These are phyloP conservation scores for Chrysemys picta DNA, from an alignment of 2,113 vertebrate genomes.

Conservation along the genomic window DNA sequence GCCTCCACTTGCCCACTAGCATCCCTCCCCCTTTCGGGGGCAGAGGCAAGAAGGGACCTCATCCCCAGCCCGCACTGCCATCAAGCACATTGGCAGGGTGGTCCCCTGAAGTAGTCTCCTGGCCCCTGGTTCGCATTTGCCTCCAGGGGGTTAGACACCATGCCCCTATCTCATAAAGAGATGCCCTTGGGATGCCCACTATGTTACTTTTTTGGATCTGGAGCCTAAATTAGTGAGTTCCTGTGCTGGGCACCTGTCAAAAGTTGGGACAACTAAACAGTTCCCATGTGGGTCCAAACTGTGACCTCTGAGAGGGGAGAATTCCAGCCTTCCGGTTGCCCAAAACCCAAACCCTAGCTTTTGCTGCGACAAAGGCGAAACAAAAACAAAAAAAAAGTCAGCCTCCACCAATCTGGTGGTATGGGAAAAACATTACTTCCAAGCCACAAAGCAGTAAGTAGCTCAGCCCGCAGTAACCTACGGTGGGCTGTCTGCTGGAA, in stretches of 20 bases:
- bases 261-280: not conserved
- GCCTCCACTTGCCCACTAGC: not conserved
- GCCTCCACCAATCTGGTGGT: not conserved
- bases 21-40: not conserved
- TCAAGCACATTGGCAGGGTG: not conserved
- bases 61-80: not conserved
- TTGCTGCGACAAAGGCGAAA: not conserved
- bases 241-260: not conserved
- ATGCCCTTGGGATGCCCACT: not conserved
- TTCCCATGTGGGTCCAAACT: not conserved
- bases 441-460: not conserved
- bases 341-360: not conserved
- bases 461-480: not conserved
- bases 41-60: not conserved
- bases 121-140: not conserved
- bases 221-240: not conserved
- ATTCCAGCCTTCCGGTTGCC: not conserved
- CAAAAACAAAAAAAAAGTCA: not conserved
- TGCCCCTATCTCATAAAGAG: not conserved
- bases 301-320: not conserved
- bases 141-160: not conserved
- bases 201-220: not conserved
- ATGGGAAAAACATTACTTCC: not conserved
- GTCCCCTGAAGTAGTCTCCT: not conserved
- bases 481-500: not conserved